These are phyloP conservation scores for Lerista edwardsae DNA, from an alignment of 2,797 vertebrate genomes.

Conservation along the genomic window DNA sequence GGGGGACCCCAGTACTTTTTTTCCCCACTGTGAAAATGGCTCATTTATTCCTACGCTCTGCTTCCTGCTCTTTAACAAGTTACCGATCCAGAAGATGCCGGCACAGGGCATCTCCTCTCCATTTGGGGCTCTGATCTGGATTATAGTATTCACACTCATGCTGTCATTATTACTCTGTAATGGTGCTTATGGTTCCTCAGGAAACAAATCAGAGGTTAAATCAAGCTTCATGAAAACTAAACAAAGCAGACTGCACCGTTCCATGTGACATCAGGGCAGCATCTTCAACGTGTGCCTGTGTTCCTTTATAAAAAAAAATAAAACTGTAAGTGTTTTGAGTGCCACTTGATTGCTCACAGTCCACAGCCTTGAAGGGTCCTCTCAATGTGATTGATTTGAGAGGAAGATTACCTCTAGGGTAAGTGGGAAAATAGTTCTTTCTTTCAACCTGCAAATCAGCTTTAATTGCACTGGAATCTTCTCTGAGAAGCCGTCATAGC, in stretches of 20 bases:
- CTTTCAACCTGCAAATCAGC: constrained; percentile 3
- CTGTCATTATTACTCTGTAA: neutral
- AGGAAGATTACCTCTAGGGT: constrained; percentile 17
- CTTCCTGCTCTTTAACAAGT: no score
- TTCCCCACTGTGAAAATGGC: no score
- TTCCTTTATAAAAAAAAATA: constrained; percentile 21
- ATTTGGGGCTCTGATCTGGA: no score
- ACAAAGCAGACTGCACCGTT: neutral
- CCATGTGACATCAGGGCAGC: neutral
- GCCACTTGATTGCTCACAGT: constrained; percentile 6
- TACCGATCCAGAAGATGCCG: neutral
- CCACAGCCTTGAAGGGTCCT: neutral
- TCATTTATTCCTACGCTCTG: no score
- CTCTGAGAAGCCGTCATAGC: neutral
- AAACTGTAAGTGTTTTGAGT: constrained; percentile 17
- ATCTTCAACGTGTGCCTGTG: no score
- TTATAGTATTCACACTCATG: neutral
- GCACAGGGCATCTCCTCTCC: no score
- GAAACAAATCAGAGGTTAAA: neutral
- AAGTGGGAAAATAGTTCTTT: neutral
- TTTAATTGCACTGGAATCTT: neutral
- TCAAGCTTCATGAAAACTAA: neutral
- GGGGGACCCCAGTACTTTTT: no score
- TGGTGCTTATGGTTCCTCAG: neutral
- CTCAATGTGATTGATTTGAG: constrained; percentile 19